Base-by-base conservation (phyloP, 2,888 invertebrate genomes). In the Entomobrya proxima region DNA sequence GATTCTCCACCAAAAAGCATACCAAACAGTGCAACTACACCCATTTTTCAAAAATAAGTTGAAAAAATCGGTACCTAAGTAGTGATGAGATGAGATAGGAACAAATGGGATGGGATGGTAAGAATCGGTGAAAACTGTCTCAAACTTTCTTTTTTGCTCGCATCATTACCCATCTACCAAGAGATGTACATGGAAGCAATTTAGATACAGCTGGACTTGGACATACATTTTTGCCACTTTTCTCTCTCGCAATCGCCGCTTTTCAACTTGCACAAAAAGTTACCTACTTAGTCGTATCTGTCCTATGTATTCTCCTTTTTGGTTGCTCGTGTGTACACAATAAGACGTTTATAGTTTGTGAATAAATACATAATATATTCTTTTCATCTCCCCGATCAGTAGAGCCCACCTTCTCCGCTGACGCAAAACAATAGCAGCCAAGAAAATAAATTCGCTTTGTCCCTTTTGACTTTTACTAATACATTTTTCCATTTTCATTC, bases 211-310 rank as follows among this genome's bases (percentile, higher is more conserved):
- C 61, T 61, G 61, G 61, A 61, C 61, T n/a, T n/a, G 32, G 32
- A 61, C 61, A 61, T 32, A 61, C 61, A 61, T 61, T 61, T 61
- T n/a, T n/a, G n/a, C n/a, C n/a, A n/a, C n/a, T n/a, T n/a, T n/a
- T n/a, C n/a, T n/a, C n/a, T 15, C 61, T 32, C 15, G 7, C 32
- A 55, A 55, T 55, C 55, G n/a, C n/a, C 27, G 55, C 11, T 27
- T 13, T 7, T 50, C 18, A 18, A 55, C n/a, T n/a, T n/a, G n/a
- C n/a, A n/a, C n/a, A n/a, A n/a, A n/a, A n/a, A n/a, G n/a, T n/a
- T n/a, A n/a, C n/a, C n/a, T n/a, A n/a, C n/a, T n/a, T 55, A 55
- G 55, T 27, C 18, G 24, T 55, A 27, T 55, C 11, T 18, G 11
- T 50, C 50, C 18, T n/a, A n/a, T n/a, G n/a, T n/a, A n/a, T n/a